Conservation (phyloP, 2,113 vertebrate species). For the Pterocles gutturalis region DNA sequence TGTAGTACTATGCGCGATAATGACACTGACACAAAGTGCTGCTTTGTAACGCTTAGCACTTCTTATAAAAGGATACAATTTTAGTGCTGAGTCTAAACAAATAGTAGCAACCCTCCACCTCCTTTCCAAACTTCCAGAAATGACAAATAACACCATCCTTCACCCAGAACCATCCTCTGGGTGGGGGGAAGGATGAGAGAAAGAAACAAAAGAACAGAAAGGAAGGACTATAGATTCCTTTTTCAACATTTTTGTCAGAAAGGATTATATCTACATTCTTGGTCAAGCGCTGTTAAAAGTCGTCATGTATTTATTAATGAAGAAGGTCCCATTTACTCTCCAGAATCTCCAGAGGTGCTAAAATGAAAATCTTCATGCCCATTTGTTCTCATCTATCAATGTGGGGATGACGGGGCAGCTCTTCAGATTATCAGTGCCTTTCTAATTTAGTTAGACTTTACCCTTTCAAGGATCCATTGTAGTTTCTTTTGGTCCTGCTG, state of each 20-base stretch:
- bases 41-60: background rate
- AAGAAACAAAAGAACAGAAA: background rate
- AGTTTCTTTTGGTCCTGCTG: background rate
- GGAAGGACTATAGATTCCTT: background rate
- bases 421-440: background rate
- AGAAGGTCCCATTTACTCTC: background rate
- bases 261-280: background rate
- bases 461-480: background rate
- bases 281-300: background rate
- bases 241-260: background rate
- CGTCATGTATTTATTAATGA: background rate
- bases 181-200: fast-evolving
- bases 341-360: background rate
- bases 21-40: background rate
- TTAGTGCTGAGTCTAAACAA: background rate
- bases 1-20: slow-evolving; percentile 13
- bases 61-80: background rate
- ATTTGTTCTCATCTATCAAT: background rate
- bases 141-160: background rate
- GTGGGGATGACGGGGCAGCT: background rate
- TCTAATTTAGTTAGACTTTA: background rate
- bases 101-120: background rate
- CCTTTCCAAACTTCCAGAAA: background rate
- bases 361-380: background rate
- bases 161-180: background rate